Evolutionary conservation across 2,888 invertebrate genomes (phyloP).

Genomic region (Prosapia bicincta): DNA sequence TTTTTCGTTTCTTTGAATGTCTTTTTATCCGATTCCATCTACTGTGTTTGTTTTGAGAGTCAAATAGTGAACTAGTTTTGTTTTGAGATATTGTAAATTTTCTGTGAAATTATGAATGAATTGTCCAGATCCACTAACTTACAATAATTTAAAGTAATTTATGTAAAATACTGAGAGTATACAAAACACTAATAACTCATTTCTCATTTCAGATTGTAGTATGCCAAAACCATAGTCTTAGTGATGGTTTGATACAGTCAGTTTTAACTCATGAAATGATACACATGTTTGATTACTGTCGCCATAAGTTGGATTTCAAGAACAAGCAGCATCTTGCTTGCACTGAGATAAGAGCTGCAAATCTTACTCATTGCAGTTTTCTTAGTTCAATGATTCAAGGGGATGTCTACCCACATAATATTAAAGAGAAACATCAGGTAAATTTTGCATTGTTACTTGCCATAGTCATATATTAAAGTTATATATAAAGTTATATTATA

Average conservation of each 20-base stretch:
- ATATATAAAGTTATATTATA: too few relatives aligned
- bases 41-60: too few relatives aligned
- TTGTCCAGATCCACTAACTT: too few relatives aligned
- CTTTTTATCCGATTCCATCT: too few relatives aligned
- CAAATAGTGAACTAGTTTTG: too few relatives aligned
- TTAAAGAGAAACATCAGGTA: slow-evolving; percentile 77
- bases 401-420: slow-evolving; percentile 65
- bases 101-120: too few relatives aligned
- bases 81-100: too few relatives aligned
- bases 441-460: too few relatives aligned
- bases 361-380: slow-evolving; percentile 89
- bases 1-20: slow-evolving; percentile 8
- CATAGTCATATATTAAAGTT: too few relatives aligned
- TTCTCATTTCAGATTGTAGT: slow-evolving; percentile 80
- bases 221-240: slow-evolving; percentile 79
- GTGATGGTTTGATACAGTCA: slow-evolving; percentile 67
- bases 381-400: slow-evolving; percentile 75
- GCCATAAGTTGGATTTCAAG: slow-evolving; percentile 81
- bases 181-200: too few relatives aligned
- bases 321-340: slow-evolving; percentile 92
- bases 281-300: slow-evolving; percentile 95
- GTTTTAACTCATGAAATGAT: slow-evolving; percentile 90
- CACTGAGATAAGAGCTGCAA: slow-evolving; percentile 93
- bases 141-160: too few relatives aligned
- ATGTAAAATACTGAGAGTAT: too few relatives aligned